A percentile compares a stretch with the other conserved stretches of the same genome.
Conservation (phyloP, 2,113 vertebrate genomes). For the Strix aluco region DNA sequence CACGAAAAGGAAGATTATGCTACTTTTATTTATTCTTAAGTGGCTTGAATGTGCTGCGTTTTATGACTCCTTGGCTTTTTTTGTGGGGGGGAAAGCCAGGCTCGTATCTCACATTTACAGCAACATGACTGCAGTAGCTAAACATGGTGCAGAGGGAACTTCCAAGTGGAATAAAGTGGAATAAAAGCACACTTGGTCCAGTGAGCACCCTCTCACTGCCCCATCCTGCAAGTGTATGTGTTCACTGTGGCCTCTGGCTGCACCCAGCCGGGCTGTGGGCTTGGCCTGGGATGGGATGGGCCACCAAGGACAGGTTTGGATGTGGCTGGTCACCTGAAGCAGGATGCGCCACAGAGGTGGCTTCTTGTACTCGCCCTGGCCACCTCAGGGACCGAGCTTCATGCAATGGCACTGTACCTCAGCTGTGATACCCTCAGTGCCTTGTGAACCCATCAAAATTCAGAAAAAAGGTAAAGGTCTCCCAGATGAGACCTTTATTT, state of each 20-base stretch:
- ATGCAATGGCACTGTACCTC: rapidly evolving
- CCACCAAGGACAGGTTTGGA: not conserved
- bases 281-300: not conserved
- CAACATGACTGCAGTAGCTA: constrained; percentile 1
- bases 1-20: constrained; percentile 56
- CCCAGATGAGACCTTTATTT: too few species aligned
- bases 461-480: not conserved
- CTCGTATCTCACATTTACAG: not conserved
- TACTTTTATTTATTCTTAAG: constrained; percentile 57
- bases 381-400: not conserved
- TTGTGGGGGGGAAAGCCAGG: not conserved
- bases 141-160: not conserved
- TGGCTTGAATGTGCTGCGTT: constrained; percentile 64
- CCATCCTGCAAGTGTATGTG: not conserved
- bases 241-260: not conserved
- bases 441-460: not conserved
- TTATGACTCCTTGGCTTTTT: constrained; percentile 19
- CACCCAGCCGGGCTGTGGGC: rapidly evolving
- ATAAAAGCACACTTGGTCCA: not conserved
- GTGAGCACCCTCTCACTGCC: not conserved
- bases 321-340: not conserved
- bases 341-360: too few species aligned
- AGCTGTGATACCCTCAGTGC: not conserved
- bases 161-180: not conserved
- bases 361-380: not conserved